Evolutionary conservation across 2,888 invertebrate species (phyloP).

Genomic region (Rutpela maculata): DNA sequence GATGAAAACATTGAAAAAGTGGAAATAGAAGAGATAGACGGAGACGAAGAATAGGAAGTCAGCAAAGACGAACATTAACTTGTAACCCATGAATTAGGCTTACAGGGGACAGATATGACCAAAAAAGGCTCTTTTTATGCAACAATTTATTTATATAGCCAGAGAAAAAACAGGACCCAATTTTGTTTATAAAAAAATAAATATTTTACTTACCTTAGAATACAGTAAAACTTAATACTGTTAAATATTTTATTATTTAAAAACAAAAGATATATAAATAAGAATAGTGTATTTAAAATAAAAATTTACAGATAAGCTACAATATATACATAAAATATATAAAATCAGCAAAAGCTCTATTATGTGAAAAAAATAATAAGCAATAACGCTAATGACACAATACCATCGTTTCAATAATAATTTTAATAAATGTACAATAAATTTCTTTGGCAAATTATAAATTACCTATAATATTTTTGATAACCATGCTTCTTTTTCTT

Average conservation of each 20-base stretch:
- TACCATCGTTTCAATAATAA: slow-evolving; percentile 46
- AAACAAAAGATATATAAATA: slow-evolving; percentile 54
- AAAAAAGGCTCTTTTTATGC: too few species aligned
- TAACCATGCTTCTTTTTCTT: slow-evolving; percentile 42
- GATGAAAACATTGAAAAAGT: too few species aligned
- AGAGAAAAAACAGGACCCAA: too few species aligned
- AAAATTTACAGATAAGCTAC: slow-evolving; percentile 62
- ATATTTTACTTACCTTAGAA: too few species aligned
- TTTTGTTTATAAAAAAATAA: too few species aligned
- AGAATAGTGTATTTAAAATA: slow-evolving; percentile 61
- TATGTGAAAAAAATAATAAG: slow-evolving; percentile 50
- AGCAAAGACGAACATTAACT: too few species aligned
- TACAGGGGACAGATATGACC: too few species aligned
- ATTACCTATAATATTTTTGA: slow-evolving; percentile 41
- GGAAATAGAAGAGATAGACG: too few species aligned
- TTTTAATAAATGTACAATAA: slow-evolving; percentile 52
- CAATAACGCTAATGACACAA: slow-evolving; percentile 54
- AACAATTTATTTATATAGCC: too few species aligned
- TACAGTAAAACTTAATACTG: too few species aligned
- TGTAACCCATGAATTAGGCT: too few species aligned
- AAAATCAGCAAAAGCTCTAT: slow-evolving; percentile 55
- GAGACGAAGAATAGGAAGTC: too few species aligned
- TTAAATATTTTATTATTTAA: slow-evolving; percentile 12
- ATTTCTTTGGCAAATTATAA: slow-evolving; percentile 58
- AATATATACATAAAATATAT: slow-evolving; percentile 61